Evolutionary conservation across 2,113 vertebrate species (phyloP), one percentile per base, ranked within the genome.

Genomic region (Chroicocephalus ridibundus): DNA sequence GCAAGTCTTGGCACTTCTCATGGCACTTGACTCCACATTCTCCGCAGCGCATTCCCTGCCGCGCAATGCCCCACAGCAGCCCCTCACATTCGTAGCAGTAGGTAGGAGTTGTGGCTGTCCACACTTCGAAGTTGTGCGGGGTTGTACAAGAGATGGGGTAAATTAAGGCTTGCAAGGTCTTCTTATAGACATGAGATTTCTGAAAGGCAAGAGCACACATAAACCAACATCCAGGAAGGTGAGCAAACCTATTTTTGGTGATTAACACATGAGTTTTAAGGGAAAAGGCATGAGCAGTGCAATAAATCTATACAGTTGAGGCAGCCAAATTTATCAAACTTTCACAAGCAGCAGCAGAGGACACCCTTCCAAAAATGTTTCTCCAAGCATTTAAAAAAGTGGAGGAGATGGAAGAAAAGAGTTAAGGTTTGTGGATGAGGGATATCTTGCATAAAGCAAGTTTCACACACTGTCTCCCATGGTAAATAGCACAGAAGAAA

Each of bases 51-150:
- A 99, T 99, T 82, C 99, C 99, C 97, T 99, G 99, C 26, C 99
- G 98, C 1, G 99, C 99, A 8, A 99, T 99, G 60, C 99, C 99
- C 99, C 99, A 99, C 85, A 99, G 98, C 70, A 99, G 98, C 17
- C 99, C 99, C 97, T 99, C 99, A 11, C 99, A 99, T 80, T 99
- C 99, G 5, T 99, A 99, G 98, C 99, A 99, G 98, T 99, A 99
- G 25, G 99, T 99, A 6, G 99, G 99, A 9, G 99, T 99, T 4
- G 99, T 99, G 88, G 99, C 99, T 2, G 99, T 99, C 99, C 99
- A 99, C 62, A 99, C 98, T 88, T 99, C 99, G 7, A 99, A 99
- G 98, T 99, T 99, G 97, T 99, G 99, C 0, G 99, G 99, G 9
- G 99, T 99, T 40, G 99, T 99, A 96, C 99, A 99, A 34, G 99